Conservation (phyloP, 2,113 vertebrate genomes). For the Emydocephalus ijimae region DNA sequence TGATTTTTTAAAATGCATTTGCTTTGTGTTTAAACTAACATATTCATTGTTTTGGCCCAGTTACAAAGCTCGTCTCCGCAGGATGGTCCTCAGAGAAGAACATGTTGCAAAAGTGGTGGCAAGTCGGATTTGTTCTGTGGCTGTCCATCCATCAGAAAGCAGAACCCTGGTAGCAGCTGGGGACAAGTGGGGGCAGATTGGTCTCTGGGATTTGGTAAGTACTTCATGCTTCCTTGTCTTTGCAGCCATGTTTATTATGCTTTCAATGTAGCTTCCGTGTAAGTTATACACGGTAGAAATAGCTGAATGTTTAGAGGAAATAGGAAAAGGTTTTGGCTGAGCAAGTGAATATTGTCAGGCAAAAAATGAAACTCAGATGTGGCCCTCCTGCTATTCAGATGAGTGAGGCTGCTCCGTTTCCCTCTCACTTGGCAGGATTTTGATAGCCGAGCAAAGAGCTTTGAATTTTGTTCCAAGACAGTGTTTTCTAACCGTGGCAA, state of each 20-base stretch:
- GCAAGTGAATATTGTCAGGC: not conserved
- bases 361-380: not conserved
- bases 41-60: constrained; percentile 58
- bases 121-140: constrained; percentile 70
- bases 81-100: constrained; percentile 69
- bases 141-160: constrained; percentile 81
- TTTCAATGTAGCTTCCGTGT: not conserved
- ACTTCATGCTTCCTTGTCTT: not conserved
- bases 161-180: constrained; percentile 81
- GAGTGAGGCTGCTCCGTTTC: not conserved
- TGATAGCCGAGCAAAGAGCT: not conserved
- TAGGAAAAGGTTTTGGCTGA: not conserved
- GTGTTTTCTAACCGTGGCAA: not conserved
- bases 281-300: not conserved
- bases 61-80: constrained; percentile 70
- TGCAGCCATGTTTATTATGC: not conserved
- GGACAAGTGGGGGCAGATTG: constrained; percentile 76
- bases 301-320: not conserved
- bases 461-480: not conserved
- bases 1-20: not conserved
- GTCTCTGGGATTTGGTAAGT: constrained; percentile 85
- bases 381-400: not conserved
- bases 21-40: not conserved
- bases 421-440: not conserved
- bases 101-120: constrained; percentile 77